These are phyloP conservation scores for Polietes domitor DNA, from an alignment of 2,888 invertebrate species.

Conservation along the genomic window DNA sequence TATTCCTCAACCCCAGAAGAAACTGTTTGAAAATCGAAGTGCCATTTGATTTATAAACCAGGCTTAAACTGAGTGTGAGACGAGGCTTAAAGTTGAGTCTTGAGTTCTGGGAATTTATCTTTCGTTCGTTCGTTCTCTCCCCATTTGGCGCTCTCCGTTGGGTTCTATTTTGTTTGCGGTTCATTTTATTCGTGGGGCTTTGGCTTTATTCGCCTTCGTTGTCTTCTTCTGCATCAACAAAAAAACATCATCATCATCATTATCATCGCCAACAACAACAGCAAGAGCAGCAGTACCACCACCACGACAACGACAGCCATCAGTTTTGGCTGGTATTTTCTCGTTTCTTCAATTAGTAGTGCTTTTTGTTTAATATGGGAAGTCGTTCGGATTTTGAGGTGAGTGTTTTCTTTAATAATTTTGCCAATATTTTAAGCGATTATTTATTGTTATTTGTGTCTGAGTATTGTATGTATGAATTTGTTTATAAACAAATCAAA, in stretches of 20 bases:
- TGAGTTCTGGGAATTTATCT: no score
- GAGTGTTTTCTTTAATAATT: conserved; percentile 69
- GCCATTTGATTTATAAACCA: no score
- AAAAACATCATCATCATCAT: conserved; percentile 19
- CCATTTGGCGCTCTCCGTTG: no score
- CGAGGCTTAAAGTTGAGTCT: no score
- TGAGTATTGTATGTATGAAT: not conserved
- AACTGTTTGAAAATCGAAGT: no score
- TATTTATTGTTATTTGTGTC: conserved; percentile 1
- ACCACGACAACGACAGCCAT: conserved; percentile 21
- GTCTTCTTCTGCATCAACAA: conserved; percentile 24
- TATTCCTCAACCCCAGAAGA: no score
- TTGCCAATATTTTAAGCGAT: not conserved
- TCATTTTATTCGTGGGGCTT: no score
- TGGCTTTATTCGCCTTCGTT: conserved; percentile 46
- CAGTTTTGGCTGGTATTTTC: conserved; percentile 52
- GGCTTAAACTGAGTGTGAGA: no score
- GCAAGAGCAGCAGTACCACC: not conserved
- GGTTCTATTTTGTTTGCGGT: no score
- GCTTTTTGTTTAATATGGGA: conserved; percentile 76
- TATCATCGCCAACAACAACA: not conserved
- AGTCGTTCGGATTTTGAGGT: conserved; percentile 80
- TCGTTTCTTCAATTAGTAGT: conserved; percentile 22
- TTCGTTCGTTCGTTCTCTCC: no score
- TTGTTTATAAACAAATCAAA: conserved; percentile 40